phyloP scores from a whole-genome alignment of 1,140 invertebrate species.

The Pseudomyrmex dendroicus region DNA sequence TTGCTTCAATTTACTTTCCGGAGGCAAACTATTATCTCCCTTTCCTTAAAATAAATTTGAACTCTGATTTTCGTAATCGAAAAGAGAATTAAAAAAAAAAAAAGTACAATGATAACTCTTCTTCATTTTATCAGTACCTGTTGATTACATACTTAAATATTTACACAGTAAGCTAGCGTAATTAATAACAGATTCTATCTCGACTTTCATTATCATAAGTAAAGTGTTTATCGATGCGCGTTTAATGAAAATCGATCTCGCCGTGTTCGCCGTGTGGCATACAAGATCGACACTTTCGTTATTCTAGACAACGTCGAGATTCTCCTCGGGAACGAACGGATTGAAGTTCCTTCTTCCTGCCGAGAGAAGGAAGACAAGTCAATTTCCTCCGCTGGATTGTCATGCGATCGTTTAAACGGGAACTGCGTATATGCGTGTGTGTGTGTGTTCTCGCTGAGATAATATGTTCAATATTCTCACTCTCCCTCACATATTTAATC shows the following conservation, averaged over 20 bases:
- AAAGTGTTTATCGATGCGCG: conserved; percentile 43
- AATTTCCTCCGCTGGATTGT: conserved; percentile 22
- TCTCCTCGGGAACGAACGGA: conserved; percentile 42
- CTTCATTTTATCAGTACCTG: neutral
- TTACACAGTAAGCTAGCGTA: neutral
- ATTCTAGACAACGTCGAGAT: conserved; percentile 7
- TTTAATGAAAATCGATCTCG: conserved; percentile 18
- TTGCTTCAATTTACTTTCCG: no score
- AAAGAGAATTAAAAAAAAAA: no score
- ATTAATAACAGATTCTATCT: conserved; percentile 48
- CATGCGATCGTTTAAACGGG: conserved; percentile 4
- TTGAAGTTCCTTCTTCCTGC: conserved; percentile 46
- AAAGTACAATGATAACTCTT: no score
- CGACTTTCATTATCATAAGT: conserved; percentile 60
- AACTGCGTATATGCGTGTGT: no score
- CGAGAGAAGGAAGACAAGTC: conserved; percentile 46
- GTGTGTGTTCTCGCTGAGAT: neutral
- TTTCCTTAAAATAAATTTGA: no score
- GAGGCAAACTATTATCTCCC: no score
- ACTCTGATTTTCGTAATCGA: no score
- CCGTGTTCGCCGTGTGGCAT: neutral
- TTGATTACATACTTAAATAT: no score
- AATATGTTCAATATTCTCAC: neutral
- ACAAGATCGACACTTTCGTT: conserved; percentile 18
- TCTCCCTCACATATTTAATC: neutral